These are phyloP conservation scores for Melanotaenia trifasciata DNA, from an alignment of 2,797 vertebrate genomes.

Conservation along the genomic window DNA sequence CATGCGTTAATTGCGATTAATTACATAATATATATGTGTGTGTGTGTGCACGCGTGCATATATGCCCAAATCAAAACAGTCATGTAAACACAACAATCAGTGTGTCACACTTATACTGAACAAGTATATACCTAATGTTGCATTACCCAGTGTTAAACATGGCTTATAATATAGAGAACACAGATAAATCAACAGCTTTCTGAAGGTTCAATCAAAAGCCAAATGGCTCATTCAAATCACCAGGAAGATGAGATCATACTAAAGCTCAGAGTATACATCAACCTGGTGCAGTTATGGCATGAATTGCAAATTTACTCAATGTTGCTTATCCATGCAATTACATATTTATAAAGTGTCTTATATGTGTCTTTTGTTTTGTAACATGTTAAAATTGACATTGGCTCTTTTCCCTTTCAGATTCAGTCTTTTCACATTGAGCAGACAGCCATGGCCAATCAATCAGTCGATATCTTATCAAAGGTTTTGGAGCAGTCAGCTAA, in stretches of 20 bases:
- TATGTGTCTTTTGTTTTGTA: neutral
- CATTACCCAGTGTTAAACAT: neutral
- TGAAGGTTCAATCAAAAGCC: neutral
- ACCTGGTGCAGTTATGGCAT: neutral
- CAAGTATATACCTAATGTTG: neutral
- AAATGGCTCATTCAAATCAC: too few relatives aligned
- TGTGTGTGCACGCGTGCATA: too few relatives aligned
- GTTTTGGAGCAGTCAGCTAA: slow-evolving; percentile 90
- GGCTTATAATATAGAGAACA: too few relatives aligned
- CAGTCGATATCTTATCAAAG: slow-evolving; percentile 88
- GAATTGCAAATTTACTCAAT: neutral
- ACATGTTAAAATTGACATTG: neutral
- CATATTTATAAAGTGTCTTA: neutral
- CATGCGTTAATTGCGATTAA: too few relatives aligned
- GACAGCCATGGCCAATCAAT: slow-evolving; percentile 84
- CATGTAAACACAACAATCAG: too few relatives aligned
- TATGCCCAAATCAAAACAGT: too few relatives aligned
- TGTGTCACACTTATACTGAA: too few relatives aligned
- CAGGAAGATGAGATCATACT: neutral
- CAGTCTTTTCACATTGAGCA: slow-evolving; percentile 22
- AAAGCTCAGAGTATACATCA: neutral
- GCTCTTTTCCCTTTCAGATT: slow-evolving; percentile 6
- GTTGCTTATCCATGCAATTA: neutral
- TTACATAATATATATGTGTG: too few relatives aligned
- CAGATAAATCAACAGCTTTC: neutral